Evolutionary conservation across 2,113 vertebrate species (phyloP), one percentile per base, ranked within the genome.

Genomic region (Butorides virescens): DNA sequence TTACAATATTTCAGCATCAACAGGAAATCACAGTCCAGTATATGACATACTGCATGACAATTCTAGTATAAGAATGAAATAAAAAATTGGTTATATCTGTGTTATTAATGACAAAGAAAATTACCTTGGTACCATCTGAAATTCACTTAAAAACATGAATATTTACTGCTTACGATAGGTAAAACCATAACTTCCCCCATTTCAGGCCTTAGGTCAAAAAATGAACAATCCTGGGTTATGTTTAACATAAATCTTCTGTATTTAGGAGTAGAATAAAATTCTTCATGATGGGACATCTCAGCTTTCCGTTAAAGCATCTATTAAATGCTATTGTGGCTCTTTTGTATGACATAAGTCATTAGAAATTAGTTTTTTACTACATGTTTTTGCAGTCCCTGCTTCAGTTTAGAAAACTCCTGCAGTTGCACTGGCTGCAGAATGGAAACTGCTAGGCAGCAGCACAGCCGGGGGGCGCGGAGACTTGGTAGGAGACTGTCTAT

Each of bases 1-100:
- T 70, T 36, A 82, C 58, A 87, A 19, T 79, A 93, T 67, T 88
- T 92, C 70, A 86, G 53, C 26, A 79, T 39, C 70, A 85, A 91
- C 66, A 73, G 80, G 73, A 89, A 87, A 90, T 83, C 66, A 53
- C 32, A 84, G 27, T 16, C 52, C 39, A 56, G 25, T 30, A 37
- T 11, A 25, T 29, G 18, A 92, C 72, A 76, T 65, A 85, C 37
- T 62, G 8, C 22, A 73, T 25, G 26, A 80, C 7, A 78, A 68
- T 25, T 82, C 67, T 30, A 50, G 8, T 66, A 50, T 9, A 62
- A 7, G 23, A 89, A 84, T 3, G 1, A 87, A 91, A 44, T 36
- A 80, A 80, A 44, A 89, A 89, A 82, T 53, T 13, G 85, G 7
- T 53, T 70, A 26, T 27, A 81, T 32, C 2, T 0, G 13, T 46